These are phyloP conservation scores for Caradrina kadenii DNA, from an alignment of 2,888 invertebrate genomes.

Conservation along the genomic window DNA sequence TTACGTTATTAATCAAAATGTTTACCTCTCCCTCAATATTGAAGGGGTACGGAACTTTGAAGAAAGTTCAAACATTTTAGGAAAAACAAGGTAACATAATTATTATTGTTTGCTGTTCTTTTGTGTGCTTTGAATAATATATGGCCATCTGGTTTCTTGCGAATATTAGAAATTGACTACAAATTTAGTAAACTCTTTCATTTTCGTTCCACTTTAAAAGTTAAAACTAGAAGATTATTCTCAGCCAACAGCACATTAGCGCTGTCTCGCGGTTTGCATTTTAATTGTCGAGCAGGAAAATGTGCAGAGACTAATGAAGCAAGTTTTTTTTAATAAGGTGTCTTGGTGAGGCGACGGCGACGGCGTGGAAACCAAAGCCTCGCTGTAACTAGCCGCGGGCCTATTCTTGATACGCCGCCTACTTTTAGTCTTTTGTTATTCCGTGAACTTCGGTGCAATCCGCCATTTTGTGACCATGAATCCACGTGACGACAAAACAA, in stretches of 20 bases:
- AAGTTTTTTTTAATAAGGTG: conserved; percentile 45
- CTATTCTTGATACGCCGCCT: conserved; percentile 30
- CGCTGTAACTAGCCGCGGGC: conserved; percentile 12
- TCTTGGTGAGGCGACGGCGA: conserved; percentile 11
- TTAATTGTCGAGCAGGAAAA: conserved; percentile 31
- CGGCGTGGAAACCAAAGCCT: conserved; percentile 13
- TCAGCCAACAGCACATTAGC: neutral
- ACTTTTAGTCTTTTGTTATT: neutral
- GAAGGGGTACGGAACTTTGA: conserved; percentile 1
- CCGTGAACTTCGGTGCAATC: neutral
- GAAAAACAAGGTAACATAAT: conserved; percentile 30
- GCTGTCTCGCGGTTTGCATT: conserved; percentile 20
- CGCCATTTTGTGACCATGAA: too few species aligned
- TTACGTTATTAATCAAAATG: conserved; percentile 34
- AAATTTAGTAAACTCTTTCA: neutral
- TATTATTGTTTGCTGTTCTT: conserved; percentile 33
- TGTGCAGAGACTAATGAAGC: conserved; percentile 39
- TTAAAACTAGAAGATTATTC: neutral
- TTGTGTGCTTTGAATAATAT: conserved; percentile 15
- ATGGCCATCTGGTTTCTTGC: conserved; percentile 7
- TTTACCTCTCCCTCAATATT: conserved; percentile 32
- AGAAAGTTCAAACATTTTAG: conserved; percentile 11
- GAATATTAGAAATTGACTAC: neutral
- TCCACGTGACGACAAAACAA: neutral
- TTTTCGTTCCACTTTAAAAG: neutral